A percentile compares a stretch with the other conserved stretches of the same genome.
Conservation (phyloP, 2,113 vertebrate species). For the Prionailurus bengalensis region DNA sequence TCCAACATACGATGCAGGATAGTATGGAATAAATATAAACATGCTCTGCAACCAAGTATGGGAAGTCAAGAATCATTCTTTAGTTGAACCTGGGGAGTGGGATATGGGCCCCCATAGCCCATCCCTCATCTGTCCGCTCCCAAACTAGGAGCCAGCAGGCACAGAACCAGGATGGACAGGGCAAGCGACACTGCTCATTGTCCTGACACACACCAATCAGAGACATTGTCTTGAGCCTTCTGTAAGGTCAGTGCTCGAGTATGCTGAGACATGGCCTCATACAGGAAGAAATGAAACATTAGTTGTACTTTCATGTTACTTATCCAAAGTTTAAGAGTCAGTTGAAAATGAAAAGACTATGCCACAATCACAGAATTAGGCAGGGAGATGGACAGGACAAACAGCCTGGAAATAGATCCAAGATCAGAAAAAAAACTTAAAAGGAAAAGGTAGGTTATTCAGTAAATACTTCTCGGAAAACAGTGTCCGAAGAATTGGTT, state of each 20-base stretch:
- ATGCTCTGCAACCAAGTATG: background rate
- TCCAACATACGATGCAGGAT: background rate
- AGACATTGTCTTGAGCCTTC: background rate
- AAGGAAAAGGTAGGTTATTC: background rate
- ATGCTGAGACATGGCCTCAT: background rate
- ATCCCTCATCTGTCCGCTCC: background rate
- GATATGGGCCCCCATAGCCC: background rate
- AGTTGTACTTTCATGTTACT: background rate
- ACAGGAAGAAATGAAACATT: background rate
- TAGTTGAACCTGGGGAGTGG: background rate
- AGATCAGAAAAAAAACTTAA: background rate
- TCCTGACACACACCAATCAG: background rate
- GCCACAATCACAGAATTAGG: background rate
- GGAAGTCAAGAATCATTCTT: background rate
- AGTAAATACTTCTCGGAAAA: conserved; percentile 6
- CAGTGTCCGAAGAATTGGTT: background rate
- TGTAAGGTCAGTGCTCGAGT: background rate
- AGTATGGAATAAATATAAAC: background rate
- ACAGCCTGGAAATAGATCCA: background rate
- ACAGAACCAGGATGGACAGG: background rate
- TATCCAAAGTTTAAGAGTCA: background rate
- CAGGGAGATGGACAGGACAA: background rate
- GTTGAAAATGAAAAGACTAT: background rate
- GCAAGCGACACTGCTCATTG: background rate
- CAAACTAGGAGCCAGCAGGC: background rate